Base-by-base conservation (phyloP, 2,888 invertebrate genomes). In the Agrochola lota region DNA sequence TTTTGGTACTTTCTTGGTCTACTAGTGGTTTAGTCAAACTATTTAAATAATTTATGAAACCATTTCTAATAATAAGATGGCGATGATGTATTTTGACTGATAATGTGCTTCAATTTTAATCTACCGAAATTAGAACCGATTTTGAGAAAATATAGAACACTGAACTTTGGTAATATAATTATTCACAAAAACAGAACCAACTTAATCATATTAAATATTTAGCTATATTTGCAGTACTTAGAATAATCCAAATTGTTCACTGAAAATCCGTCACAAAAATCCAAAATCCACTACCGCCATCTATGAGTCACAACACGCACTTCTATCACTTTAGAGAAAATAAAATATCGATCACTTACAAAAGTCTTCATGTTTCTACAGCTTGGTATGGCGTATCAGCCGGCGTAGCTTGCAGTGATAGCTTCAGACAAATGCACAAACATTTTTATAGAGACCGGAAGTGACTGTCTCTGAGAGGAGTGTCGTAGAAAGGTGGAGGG, bases 371-470 rank as follows among this genome's bases (percentile, higher is more conserved):
- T 96, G 95, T 94, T 92, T 95, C 89, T 89, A 88, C 78, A 86
- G 92, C 91, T 94, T 94, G 90, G 90, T 90, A 90, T 89, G 93
- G 88, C 89, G 90, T 92, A 84, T 91, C 89, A 88, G 89, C 89
- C 87, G 90, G 75, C 85, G 88, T 88, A 90, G 85, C 89, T 90
- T 93, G 93, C 92, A 94, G 92, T 96, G 96, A 94, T 95, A 91
- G 86, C 89, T 90, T 89, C 86, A 85, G 85, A 91, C 89, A 90
- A 92, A 92, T 94, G 94, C 92, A 93, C 93, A 93, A 93, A 94
- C 93, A 93, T 95, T 96, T 93, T 95, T 96, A 96, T 96, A 96
- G 92, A 85, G 77, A 82, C 88, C 94, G 96, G 96, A 96, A 96
- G 96, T 95, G 96, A 96, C 89, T 92, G 96, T 94, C 85, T 87